Conservation (phyloP, 2,888 invertebrate species). For the Tetrapedia diversipes region DNA sequence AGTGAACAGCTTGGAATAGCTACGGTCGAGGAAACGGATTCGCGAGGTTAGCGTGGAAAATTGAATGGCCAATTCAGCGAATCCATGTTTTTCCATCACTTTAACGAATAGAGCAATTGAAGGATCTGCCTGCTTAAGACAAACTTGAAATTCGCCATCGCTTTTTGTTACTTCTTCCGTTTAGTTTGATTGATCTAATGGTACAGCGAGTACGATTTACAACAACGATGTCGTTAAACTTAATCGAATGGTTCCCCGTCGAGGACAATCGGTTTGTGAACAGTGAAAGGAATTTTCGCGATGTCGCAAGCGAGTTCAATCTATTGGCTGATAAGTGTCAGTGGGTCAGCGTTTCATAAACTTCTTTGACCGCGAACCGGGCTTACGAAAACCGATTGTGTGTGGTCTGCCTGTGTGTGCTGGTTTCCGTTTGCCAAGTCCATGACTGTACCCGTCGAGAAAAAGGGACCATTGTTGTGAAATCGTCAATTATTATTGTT, state of each 20-base stretch:
- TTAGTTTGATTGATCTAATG: slow-evolving; percentile 21
- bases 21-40: not conserved
- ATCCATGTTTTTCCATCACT: not conserved
- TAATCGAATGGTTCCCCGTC: not conserved
- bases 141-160: not conserved
- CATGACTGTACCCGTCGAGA: not conserved
- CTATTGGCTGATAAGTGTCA: slow-evolving; percentile 30
- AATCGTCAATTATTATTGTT: not conserved
- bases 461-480: too few relatives aligned
- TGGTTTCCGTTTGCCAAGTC: not conserved
- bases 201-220: not conserved
- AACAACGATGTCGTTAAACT: not conserved
- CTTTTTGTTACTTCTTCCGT: not conserved
- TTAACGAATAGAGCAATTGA: not conserved
- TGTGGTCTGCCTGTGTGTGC: not conserved
- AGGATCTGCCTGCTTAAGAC: not conserved
- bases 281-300: slow-evolving; percentile 47
- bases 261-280: slow-evolving; percentile 23
- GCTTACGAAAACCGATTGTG: slow-evolving; percentile 30
- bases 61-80: not conserved
- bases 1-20: not conserved
- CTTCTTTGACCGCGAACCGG: slow-evolving; percentile 19
- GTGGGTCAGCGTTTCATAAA: slow-evolving; percentile 45
- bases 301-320: slow-evolving; percentile 29
- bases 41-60: slow-evolving; percentile 49